phyloP scores from a whole-genome alignment of 2,113 vertebrate genomes.

The Bubalus kerabau region DNA sequence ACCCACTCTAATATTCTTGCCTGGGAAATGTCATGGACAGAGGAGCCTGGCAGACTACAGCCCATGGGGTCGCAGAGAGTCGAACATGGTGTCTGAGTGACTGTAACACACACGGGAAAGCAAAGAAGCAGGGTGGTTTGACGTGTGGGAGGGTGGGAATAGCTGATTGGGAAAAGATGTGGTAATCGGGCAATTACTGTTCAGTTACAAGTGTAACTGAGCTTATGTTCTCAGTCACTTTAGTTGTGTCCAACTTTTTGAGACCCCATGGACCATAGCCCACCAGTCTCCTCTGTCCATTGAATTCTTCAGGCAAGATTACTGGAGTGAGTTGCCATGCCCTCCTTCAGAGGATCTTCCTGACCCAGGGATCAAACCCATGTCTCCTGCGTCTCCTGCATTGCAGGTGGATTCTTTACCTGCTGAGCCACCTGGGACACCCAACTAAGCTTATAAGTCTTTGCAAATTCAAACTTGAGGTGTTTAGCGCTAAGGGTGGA shows the following conservation, averaged over 20 bases:
- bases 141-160: background rate
- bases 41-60: background rate
- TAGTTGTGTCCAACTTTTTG: background rate
- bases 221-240: background rate
- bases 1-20: background rate
- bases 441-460: background rate
- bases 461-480: background rate
- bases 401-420: background rate
- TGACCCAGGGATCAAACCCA: background rate
- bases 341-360: background rate
- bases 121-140: background rate
- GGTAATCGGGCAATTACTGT: background rate
- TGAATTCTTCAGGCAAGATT: background rate
- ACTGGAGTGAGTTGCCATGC: background rate
- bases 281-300: background rate
- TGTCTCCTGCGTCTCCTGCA: background rate
- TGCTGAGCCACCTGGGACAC: background rate
- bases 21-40: background rate
- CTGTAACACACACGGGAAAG: background rate
- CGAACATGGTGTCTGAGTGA: background rate
- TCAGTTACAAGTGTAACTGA: background rate
- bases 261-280: background rate
- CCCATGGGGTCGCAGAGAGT: background rate
- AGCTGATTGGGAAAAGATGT: background rate
- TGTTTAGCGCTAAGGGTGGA: background rate